Conservation (phyloP, 2,888 invertebrate genomes). For the Creontiades dilutus region DNA sequence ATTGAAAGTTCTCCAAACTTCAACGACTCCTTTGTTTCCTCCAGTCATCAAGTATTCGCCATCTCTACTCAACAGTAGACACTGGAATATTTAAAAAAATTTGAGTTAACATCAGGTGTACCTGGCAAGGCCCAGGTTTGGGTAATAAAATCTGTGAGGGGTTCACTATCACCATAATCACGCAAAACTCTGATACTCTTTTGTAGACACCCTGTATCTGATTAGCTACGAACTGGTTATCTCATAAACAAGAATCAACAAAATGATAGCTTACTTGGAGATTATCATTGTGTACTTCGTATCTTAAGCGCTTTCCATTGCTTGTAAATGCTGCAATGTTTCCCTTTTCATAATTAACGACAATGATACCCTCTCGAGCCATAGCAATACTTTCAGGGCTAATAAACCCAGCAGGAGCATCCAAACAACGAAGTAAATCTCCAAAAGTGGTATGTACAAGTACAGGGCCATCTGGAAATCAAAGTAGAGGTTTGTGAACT, state of each 20-base stretch:
- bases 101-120: too few species aligned
- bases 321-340: constrained; percentile 96
- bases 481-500: neutral
- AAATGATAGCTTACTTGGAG: constrained; percentile 85
- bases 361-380: constrained; percentile 97
- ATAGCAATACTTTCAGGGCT: constrained; percentile 93
- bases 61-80: constrained; percentile 95
- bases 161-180: too few species aligned
- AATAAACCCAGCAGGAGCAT: constrained; percentile 87
- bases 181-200: too few species aligned
- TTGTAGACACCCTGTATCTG: too few species aligned
- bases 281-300: constrained; percentile 96
- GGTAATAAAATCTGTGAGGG: too few species aligned
- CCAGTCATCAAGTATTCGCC: constrained; percentile 99
- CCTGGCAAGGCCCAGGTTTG: too few species aligned
- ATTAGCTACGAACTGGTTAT: too few species aligned
- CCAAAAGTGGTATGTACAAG: constrained; percentile 99
- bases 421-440: constrained; percentile 94
- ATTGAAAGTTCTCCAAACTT: constrained; percentile 98
- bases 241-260: too few species aligned
- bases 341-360: constrained; percentile 95
- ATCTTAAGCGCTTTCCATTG: constrained; percentile 92
- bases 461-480: constrained; percentile 91
- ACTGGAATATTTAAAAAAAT: constrained; percentile 81
- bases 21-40: constrained; percentile 97